Evolutionary conservation across 2,888 invertebrate genomes (phyloP).

Genomic region (Phortica okadai): DNA sequence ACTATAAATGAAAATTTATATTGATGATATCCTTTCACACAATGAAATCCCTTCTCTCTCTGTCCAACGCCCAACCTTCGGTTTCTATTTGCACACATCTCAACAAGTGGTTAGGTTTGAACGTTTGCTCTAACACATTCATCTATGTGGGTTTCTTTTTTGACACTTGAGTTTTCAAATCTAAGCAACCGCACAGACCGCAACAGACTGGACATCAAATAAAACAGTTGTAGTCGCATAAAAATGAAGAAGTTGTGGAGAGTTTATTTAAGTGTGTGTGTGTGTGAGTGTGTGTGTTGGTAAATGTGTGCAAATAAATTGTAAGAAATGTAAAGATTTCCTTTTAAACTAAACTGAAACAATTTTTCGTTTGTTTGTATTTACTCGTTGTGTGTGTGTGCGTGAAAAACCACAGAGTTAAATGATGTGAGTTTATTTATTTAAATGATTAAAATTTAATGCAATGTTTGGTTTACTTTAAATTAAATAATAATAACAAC

Average conservation of each 20-base stretch:
- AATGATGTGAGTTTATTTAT: not conserved
- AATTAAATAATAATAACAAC: no score
- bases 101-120: conserved; percentile 20
- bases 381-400: not conserved
- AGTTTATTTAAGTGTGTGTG: not conserved
- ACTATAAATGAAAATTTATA: conserved; percentile 27
- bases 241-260: not conserved
- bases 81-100: not conserved
- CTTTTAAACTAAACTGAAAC: not conserved
- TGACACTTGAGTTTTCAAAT: not conserved
- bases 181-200: not conserved
- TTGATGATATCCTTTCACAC: conserved; percentile 9
- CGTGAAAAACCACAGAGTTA: not conserved
- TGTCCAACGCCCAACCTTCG: not conserved
- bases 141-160: not conserved
- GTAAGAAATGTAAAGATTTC: not conserved
- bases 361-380: not conserved
- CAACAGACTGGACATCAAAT: conserved; percentile 40
- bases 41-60: not conserved
- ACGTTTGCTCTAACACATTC: not conserved
- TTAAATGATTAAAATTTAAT: not conserved
- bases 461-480: no score
- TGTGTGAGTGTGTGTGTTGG: conserved; percentile 38
- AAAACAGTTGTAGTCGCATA: no score
- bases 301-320: conserved; percentile 13